phyloP scores from a whole-genome alignment of 2,888 invertebrate genomes.

The Rhodophaea formosa region DNA sequence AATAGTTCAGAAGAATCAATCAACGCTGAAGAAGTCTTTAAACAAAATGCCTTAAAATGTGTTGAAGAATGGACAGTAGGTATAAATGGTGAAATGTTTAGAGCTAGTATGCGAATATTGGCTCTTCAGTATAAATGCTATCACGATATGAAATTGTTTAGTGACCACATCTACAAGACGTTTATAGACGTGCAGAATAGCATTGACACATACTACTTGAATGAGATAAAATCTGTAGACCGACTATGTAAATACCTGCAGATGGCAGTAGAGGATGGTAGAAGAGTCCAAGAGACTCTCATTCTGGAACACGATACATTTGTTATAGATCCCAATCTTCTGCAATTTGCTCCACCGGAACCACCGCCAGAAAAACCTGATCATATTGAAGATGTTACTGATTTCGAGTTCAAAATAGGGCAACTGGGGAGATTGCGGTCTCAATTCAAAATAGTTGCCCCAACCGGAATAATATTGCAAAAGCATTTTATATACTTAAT shows the following conservation, averaged over 20 bases:
- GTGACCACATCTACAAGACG: slow-evolving; percentile 61
- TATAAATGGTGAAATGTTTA: slow-evolving; percentile 77
- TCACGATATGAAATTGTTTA: slow-evolving; percentile 67
- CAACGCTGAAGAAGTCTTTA: slow-evolving; percentile 59
- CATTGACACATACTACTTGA: slow-evolving; percentile 68
- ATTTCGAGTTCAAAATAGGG: slow-evolving; percentile 59
- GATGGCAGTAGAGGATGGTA: slow-evolving; percentile 74
- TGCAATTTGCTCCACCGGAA: slow-evolving; percentile 51
- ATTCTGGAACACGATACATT: slow-evolving; percentile 74
- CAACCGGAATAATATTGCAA: slow-evolving; percentile 63
- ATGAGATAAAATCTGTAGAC: slow-evolving; percentile 73
- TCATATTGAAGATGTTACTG: slow-evolving; percentile 39
- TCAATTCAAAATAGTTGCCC: slow-evolving; percentile 66
- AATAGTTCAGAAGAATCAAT: slow-evolving; percentile 46
- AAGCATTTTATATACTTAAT: slow-evolving; percentile 74
- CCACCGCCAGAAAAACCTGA: slow-evolving; percentile 34
- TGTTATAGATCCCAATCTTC: slow-evolving; percentile 67
- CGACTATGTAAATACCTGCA: slow-evolving; percentile 74
- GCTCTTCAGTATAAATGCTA: slow-evolving; percentile 62
- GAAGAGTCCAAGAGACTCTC: slow-evolving; percentile 67
- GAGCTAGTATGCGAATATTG: slow-evolving; percentile 67
- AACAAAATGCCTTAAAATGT: slow-evolving; percentile 62
- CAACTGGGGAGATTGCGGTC: slow-evolving; percentile 60
- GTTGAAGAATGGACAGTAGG: slow-evolving; percentile 82
- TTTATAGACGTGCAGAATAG: slow-evolving; percentile 68